Evolutionary conservation across 2,113 vertebrate genomes (phyloP), one percentile per base, ranked within the genome.

Genomic region (Pelodiscus sinensis): DNA sequence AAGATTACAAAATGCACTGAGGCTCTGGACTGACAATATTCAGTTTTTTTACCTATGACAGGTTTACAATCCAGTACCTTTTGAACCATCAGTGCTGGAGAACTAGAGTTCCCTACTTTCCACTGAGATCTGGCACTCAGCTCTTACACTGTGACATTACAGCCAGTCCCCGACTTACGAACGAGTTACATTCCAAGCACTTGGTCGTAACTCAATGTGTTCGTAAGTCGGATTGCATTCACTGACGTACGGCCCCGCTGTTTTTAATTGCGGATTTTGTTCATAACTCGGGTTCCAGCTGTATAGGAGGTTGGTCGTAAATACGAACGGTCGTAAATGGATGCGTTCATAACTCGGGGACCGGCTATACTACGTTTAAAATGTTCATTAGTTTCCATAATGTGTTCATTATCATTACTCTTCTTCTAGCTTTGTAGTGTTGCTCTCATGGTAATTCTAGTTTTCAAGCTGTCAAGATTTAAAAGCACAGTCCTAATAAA

Each of bases 381-480:
- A 90, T n/a, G 90, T 24, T 88, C 83, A 96, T 88, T 60, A 79
- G 83, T 79, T 96, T 95, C 92, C 78, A 92, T 85, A 94, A 94
- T 90, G 50, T 82, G 78, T 88, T 94, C 84, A 55, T 88, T 85
- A 22, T 78, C 94, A 95, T 84, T 95, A 92, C 56, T 96, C 94
- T 54, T 71, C 85, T 44, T 73, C 92, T 58, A 89, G 91, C 77
- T 92, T 96, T 96, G 50, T 82, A 91, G 56, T 89, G 89, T 96
- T 94, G 91, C 75, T 96, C 89, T 95, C 90, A 55, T 81, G n/a
- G 54, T 94, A 96, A 95, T 82, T 75, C 81, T 93, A 90, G 35
- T 65, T 92, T 89, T 87, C 88, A 93, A 97, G 85, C 93, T 92
- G 90, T 78, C 51, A 81, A 85, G 88, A 84, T 87, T 12, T 1